phyloP scores from a whole-genome alignment of 2,113 vertebrate species.

The Grammomys surdaster region DNA sequence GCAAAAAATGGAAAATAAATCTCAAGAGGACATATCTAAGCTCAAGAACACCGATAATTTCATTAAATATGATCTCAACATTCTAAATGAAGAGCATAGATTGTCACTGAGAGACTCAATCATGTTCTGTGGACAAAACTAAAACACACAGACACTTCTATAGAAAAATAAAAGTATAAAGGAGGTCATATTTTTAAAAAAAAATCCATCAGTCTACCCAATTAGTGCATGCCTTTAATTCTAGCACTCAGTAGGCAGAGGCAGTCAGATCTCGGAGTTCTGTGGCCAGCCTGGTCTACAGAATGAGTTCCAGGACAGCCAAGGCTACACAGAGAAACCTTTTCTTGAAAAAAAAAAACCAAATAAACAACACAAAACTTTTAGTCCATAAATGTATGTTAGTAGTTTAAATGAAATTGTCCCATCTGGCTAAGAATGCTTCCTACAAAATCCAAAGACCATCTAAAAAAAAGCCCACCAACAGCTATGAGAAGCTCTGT shows the following conservation, averaged over 20 bases:
- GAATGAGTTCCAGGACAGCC: too few species aligned
- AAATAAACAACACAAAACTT: too few species aligned
- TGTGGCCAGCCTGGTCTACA: too few species aligned
- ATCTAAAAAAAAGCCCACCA: not conserved
- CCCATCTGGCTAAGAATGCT: not conserved
- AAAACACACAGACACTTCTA: not conserved
- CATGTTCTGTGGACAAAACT: not conserved
- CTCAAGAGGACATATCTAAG: not conserved
- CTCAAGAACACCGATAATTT: not conserved
- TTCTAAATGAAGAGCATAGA: not conserved
- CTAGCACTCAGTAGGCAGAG: too few species aligned
- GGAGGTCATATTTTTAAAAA: not conserved
- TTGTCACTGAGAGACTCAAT: not conserved
- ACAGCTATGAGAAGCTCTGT: not conserved
- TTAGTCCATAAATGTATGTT: not conserved
- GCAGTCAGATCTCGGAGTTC: too few species aligned
- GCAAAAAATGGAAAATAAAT: not conserved
- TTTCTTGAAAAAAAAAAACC: too few species aligned
- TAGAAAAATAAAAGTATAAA: not conserved
- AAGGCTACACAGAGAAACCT: too few species aligned
- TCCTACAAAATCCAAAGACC: not conserved
- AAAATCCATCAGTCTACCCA: not conserved
- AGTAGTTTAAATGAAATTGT: not conserved
- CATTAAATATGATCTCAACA: slow-evolving; percentile 6
- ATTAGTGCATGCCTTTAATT: too few species aligned